Evolutionary conservation across 2,113 vertebrate genomes (phyloP), one percentile per base, ranked within the genome.

Genomic region (Chamaea fasciata): DNA sequence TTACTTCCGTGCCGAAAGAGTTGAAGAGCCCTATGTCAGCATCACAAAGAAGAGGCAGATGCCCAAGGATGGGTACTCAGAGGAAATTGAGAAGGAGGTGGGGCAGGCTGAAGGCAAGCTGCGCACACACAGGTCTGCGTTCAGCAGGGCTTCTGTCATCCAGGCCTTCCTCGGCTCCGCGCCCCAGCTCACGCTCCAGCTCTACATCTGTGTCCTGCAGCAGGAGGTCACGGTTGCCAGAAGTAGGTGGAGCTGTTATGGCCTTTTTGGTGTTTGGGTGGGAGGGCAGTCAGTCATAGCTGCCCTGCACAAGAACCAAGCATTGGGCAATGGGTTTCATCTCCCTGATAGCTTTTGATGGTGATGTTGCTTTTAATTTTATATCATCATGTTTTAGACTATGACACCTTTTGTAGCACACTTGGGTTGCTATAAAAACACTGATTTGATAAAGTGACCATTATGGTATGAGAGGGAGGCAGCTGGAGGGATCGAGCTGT

Each of bases 111-210:
- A 99, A 96, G 99, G 99, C 77, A 99, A 99, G 92, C 97, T 99
- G 82, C 98, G 98, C 60, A 99, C 98, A 0, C 99, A 99, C 97
- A 97, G 99, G 59, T 99, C 99, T n/a, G 99, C 99, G 0, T 99
- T 99, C 91, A 98, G 98, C 92, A 98, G 99, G 68, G 98, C 99
- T 9, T 99, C 99, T 0, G 99, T 99, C 96, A 99, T 99, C 87
- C 99, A 99, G 97, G 99, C 99, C 7, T 99, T 99, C 97, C 98
- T 99, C 10, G 99, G 99, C 89, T 99, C 99, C 2, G 99, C 99
- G 2, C 99, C 99, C 3, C 99, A 99, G 94, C 98, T 99, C 95
- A 99, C 99, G 1, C 98, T 99, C 84, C 99, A 99, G 96, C 98
- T 99, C 71, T 99, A 99, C 95, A 99, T 99, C 96, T 99, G 98